Evolutionary conservation across 2,797 vertebrate genomes (phyloP), one percentile per base, ranked within the genome.

Genomic region (Anabas testudineus): DNA sequence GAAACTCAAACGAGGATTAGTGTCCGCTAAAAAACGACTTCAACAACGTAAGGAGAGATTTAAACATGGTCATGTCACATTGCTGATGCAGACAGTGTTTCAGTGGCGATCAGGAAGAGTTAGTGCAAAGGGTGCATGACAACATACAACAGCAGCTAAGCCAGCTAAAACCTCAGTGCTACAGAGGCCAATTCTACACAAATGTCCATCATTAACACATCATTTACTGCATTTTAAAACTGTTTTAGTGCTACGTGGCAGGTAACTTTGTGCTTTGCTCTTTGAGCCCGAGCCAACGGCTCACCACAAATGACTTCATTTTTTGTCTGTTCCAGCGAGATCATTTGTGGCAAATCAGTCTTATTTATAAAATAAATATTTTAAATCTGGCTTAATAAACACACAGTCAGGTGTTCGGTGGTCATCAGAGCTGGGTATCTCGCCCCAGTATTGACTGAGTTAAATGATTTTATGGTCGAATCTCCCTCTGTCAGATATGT

Each of bases 231-330:
- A 65, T 68, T 41, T 32, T 36, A 36, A 19, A 48, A 15, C 5
- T 10, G 7, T 43, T 16, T 22, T 16, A 28, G 37, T 8, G 57
- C 60, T 54, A 52, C 41, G 21, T 59, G 59, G 53, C 63, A 51
- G 54, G n/a, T 13, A 32, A 66, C 64, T 36, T 83, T 87, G 87
- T 87, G 85, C 87, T 85, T 87, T 60, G 66, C 55, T 73, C 24
- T 61, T 58, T 75, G 55, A 53, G 70, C 57, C 67, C 61, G 52
- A 76, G 53, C 48, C 39, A 55, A 59, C 19, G 10, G 6, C 24
- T 56, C 5, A 10, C 6, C 10, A 14, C 19, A 14, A 37, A 9
- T 0, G 6, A 18, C 32, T 14, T n/a, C 1, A 14, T n/a, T 15
- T 13, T 0, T 53, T 5, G 0, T 59, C 19, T 5, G 0, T 59